phyloP scores from a whole-genome alignment of 1,140 invertebrate genomes.

The Andrena cerasifolii region DNA sequence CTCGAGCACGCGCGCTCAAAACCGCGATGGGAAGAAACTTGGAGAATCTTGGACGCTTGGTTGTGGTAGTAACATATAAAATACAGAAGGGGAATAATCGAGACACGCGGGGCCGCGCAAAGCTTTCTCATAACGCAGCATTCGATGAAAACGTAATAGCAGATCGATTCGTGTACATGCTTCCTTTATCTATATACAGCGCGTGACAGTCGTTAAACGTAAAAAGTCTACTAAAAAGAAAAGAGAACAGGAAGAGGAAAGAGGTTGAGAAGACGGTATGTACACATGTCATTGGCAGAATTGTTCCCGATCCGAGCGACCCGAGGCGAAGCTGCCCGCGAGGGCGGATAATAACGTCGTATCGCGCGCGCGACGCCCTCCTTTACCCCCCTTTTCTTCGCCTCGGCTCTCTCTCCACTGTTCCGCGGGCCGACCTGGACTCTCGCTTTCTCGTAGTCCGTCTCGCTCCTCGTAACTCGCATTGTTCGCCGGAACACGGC shows the following conservation, averaged over 20 bases:
- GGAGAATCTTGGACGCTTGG: neutral
- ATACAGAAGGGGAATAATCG: neutral
- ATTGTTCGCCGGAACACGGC: constrained; percentile 42
- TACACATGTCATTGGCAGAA: constrained; percentile 70
- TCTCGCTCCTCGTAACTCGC: constrained; percentile 38
- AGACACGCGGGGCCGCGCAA: constrained; percentile 10
- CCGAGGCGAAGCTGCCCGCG: constrained; percentile 45
- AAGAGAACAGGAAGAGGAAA: too few species aligned
- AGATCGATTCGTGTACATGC: constrained; percentile 26
- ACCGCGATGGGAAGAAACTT: neutral
- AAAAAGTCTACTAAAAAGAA: constrained; percentile 67
- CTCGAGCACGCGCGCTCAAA: neutral
- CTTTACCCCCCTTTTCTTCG: neutral
- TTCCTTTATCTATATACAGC: constrained; percentile 64
- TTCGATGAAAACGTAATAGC: constrained; percentile 19
- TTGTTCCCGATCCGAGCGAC: constrained; percentile 64
- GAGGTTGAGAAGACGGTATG: constrained; percentile 63
- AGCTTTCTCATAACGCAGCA: constrained; percentile 40
- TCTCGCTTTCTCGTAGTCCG: constrained; percentile 39
- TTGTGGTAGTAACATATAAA: neutral
- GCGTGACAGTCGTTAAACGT: constrained; percentile 49
- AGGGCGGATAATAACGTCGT: constrained; percentile 21
- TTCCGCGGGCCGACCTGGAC: constrained; percentile 11
- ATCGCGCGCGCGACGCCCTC: constrained; percentile 4
- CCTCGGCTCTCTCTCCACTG: neutral